phyloP scores from a whole-genome alignment of 1,140 invertebrate species.

The Agrypnia vestita region DNA sequence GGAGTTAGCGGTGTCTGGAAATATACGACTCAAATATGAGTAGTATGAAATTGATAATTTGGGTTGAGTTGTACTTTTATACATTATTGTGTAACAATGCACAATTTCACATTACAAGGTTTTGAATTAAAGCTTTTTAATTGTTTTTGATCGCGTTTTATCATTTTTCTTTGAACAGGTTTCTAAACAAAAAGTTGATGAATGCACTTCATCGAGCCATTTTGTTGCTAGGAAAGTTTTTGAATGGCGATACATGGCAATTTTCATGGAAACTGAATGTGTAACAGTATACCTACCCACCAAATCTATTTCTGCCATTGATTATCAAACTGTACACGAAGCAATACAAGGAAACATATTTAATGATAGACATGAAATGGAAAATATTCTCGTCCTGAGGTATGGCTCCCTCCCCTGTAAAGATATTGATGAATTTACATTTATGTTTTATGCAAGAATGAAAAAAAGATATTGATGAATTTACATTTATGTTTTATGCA shows the following conservation, averaged over 20 bases:
- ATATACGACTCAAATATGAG: too few species aligned
- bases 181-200: background rate
- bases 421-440: too few species aligned
- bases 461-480: too few species aligned
- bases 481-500: too few species aligned
- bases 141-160: background rate
- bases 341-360: constrained; percentile 17
- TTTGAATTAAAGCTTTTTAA: background rate
- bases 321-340: constrained; percentile 67
- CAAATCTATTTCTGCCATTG: constrained; percentile 73
- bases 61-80: too few species aligned
- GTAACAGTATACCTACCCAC: constrained; percentile 65
- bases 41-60: constrained; percentile 12
- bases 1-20: too few species aligned
- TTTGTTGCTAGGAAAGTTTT: constrained; percentile 40
- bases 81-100: too few species aligned
- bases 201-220: background rate
- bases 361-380: background rate
- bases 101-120: too few species aligned
- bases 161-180: background rate
- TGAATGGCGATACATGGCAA: constrained; percentile 37
- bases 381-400: constrained; percentile 18
- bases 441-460: too few species aligned
- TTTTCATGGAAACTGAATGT: constrained; percentile 46
- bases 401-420: background rate